Evolutionary conservation across 2,797 vertebrate species (phyloP), one percentile per base, ranked within the genome.

Genomic region (Xenopus petersii): DNA sequence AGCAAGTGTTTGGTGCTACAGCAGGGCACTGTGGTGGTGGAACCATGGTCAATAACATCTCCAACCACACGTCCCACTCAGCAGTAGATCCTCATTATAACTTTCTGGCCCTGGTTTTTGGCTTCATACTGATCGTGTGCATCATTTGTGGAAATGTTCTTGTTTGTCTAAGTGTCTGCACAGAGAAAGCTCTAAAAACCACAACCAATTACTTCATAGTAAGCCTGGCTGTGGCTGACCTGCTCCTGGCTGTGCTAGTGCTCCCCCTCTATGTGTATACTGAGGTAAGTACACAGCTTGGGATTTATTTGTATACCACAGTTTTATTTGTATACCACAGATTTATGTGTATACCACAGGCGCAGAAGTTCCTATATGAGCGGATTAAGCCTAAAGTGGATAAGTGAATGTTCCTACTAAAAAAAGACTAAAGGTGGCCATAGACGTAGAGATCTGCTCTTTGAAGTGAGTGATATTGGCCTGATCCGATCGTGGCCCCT

Each of bases 171-270:
- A 96, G 97, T 80, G 96, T 98, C 70, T 92, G 93, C 84, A 93
- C 89, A 0, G 96, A 97, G 89, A 94, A 94, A 79, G 91, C 95
- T 24, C 88, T 98, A 80, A 94, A 95, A 86, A 98, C 97, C 79
- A 96, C 97, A 76, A 97, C 96, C 83, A 98, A 98, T 93, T 96
- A 95, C 89, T 98, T 98, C 90, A 94, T 98, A 80, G 91, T 96
- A 81, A 98, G 96, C 79, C 88, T 98, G 71, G 96, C 97, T 67
- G 94, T 93, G 26, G 94, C 96, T 0, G 96, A 98, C 78, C 90
- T 98, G 15, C 93, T 98, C 26, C 89, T 98, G 11, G 95, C 96
- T 0, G 82, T 98, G 30, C 90, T 98, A 30, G 96, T 98, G 11
- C 88, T 98, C 75, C 97, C 97, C 1, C 94, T 98, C 55, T 98